Percentiles rank a stretch among this genome's conserved stretches.
phyloP scores from a whole-genome alignment of 2,888 invertebrate genomes.

The Tetanocera ferruginea region DNA sequence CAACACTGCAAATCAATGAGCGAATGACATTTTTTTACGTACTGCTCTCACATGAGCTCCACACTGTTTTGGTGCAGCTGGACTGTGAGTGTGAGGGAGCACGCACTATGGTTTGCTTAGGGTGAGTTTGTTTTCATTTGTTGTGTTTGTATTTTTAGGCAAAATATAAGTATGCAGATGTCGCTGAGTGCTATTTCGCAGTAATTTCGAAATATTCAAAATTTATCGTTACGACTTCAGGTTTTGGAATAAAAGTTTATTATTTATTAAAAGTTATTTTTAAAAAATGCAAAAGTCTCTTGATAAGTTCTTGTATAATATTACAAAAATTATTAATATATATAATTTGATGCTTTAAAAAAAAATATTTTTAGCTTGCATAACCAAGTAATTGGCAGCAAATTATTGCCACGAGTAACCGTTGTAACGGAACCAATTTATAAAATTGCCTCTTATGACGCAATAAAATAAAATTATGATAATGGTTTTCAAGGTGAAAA shows the following conservation, averaged over 20 bases:
- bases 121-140: conserved; percentile 20
- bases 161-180: conserved; percentile 16
- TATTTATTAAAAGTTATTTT: background rate
- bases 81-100: conserved; percentile 10
- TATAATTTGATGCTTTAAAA: too few species aligned
- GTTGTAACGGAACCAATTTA: too few species aligned
- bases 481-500: too few species aligned
- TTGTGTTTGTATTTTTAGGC: background rate
- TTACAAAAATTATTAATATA: too few species aligned
- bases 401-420: too few species aligned
- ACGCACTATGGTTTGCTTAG: background rate
- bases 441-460: too few species aligned
- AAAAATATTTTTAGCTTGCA: too few species aligned
- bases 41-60: background rate
- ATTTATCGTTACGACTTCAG: background rate
- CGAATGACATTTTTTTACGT: background rate
- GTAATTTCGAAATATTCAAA: conserved; percentile 1
- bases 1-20: conserved; percentile 31
- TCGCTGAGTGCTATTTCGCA: background rate
- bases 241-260: background rate
- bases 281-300: too few species aligned
- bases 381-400: too few species aligned
- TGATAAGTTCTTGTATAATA: too few species aligned
- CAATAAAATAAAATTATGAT: too few species aligned
- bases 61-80: background rate